Evolutionary conservation across 2,888 invertebrate genomes (phyloP).

Genomic region (Drosophila planitibia): DNA sequence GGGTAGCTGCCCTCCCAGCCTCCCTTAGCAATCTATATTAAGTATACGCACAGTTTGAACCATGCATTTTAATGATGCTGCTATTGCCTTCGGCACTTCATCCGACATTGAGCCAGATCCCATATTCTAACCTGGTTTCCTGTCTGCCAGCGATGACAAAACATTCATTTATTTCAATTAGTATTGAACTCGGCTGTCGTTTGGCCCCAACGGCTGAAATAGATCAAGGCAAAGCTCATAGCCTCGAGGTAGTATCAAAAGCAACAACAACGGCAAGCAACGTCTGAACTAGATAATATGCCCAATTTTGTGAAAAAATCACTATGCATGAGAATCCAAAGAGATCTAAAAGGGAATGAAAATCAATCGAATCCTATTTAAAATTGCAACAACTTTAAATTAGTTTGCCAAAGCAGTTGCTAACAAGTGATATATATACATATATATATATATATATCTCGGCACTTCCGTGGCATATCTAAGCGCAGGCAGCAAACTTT

Average conservation of each 20-base stretch:
- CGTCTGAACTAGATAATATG: constrained; percentile 17
- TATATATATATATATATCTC: constrained; percentile 1
- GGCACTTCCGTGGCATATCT: constrained; percentile 19
- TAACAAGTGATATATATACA: constrained; percentile 17
- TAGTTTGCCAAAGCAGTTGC: constrained; percentile 32
- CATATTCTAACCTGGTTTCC: constrained; percentile 20
- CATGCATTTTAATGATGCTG: constrained; percentile 77
- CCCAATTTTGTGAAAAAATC: constrained; percentile 20
- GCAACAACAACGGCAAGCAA: constrained; percentile 29
- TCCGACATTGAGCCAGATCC: constrained; percentile 19
- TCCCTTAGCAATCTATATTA: constrained; percentile 71
- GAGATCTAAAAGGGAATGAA: constrained; percentile 5
- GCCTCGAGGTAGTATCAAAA: constrained; percentile 45
- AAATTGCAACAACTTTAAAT: constrained; percentile 47
- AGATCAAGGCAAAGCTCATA: constrained; percentile 61
- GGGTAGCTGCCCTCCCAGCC: constrained; percentile 1
- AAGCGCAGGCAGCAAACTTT: constrained; percentile 49
- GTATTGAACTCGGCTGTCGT: constrained; percentile 57
- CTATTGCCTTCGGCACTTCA: constrained; percentile 60
- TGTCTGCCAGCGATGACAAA: constrained; percentile 48
- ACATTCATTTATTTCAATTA: constrained; percentile 79
- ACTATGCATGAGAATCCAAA: background rate
- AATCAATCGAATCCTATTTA: constrained; percentile 33
- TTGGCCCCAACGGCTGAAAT: constrained; percentile 27
- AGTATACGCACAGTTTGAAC: constrained; percentile 80